Evolutionary conservation across 2,888 invertebrate genomes (phyloP), one percentile per base, ranked within the genome.

Genomic region (Koerneria pararmatus): DNA sequence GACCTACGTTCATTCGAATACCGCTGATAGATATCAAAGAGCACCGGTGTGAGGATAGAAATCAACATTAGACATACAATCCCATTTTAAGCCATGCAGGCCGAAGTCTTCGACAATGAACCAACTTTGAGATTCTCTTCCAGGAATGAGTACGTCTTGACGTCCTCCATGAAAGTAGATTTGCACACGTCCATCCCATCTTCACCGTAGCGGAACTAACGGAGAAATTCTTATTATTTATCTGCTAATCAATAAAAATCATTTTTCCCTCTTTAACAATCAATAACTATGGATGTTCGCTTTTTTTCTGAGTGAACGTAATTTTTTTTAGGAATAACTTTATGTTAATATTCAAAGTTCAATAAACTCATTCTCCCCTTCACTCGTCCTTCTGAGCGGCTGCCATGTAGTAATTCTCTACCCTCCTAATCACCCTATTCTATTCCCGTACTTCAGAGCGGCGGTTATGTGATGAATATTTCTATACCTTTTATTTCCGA

Each of bases 191-290:
- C 97, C 71, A 87, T 73, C 6, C 87, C 85, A 83, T 95, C 95
- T 86, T 95, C 95, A 1, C 95, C 95, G 79, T 94, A 95, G 24
- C 90, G 87, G 84, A 92, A 94, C 87, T 91, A 78, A 64, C 74
- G 74, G 64, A 6, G 8, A 22, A 64, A n/a, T 3, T n/a, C n/a
- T n/a, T n/a, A n/a, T n/a, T n/a, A n/a, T n/a, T n/a, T n/a, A n/a
- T n/a, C n/a, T n/a, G n/a, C n/a, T n/a, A n/a, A n/a, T n/a, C 34
- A 57, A 57, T n/a, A 2, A 19, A 8, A 34, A 19, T 2, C 1
- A 24, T 3, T n/a, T 24, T 27, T 24, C 6, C n/a, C 5, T 29
- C 5, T 8, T 49, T 22, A 3, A n/a, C 49, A 49, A 49, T 49
- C 24, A 31, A 15, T 41, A 15, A 41, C 41, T 8, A 41, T 41